phyloP scores from a whole-genome alignment of 1,140 invertebrate genomes.

The Danaus melanippus region DNA sequence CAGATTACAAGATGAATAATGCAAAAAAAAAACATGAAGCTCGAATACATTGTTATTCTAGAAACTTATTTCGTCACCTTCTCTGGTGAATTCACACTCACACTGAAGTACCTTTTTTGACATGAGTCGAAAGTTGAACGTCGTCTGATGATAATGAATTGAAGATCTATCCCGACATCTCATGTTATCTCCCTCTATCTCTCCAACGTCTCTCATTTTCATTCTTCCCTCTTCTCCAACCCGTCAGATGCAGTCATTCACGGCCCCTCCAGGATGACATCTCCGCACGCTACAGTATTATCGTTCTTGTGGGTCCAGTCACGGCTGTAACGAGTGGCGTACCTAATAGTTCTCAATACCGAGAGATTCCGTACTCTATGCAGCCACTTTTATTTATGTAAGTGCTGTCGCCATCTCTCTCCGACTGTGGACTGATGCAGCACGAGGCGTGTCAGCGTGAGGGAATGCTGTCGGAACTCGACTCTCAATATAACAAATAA shows the following conservation, averaged over 20 bases:
- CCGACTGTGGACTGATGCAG: slow-evolving; percentile 14
- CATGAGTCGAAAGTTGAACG: too few relatives aligned
- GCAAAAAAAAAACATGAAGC: slow-evolving; percentile 12
- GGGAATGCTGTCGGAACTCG: slow-evolving; percentile 32
- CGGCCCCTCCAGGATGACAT: slow-evolving; percentile 20
- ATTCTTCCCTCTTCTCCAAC: slow-evolving; percentile 27
- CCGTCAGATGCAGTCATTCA: slow-evolving; percentile 29
- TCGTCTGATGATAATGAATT: too few relatives aligned
- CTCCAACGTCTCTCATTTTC: slow-evolving; percentile 18
- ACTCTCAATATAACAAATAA: slow-evolving; percentile 35
- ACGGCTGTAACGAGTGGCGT: slow-evolving; percentile 29
- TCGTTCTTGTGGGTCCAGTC: slow-evolving; percentile 26
- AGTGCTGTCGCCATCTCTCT: slow-evolving; percentile 21
- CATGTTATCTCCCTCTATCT: too few relatives aligned
- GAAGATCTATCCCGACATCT: too few relatives aligned
- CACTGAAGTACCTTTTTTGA: too few relatives aligned
- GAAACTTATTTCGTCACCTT: slow-evolving; percentile 7
- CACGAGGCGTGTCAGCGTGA: slow-evolving; percentile 27
- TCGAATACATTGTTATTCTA: slow-evolving; percentile 11
- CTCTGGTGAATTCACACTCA: too few relatives aligned
- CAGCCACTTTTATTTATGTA: slow-evolving; percentile 24
- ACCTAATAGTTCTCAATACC: slow-evolving; percentile 30
- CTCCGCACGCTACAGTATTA: slow-evolving; percentile 25
- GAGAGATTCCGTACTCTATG: slow-evolving; percentile 24
- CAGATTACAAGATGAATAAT: slow-evolving; percentile 11